These are phyloP conservation scores for Phyllostomus discolor DNA, from an alignment of 2,113 vertebrate species.

Conservation along the genomic window DNA sequence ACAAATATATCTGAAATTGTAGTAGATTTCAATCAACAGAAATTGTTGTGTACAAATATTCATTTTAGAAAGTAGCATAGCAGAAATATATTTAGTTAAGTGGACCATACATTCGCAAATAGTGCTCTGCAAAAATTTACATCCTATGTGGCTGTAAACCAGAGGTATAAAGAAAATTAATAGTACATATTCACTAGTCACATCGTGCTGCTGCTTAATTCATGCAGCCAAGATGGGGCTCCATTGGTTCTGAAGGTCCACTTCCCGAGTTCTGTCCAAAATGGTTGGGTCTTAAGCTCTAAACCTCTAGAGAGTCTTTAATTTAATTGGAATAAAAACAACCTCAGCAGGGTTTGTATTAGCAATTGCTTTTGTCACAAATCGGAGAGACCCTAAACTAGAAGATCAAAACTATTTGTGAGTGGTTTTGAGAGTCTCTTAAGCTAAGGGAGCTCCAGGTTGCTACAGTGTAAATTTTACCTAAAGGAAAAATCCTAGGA, in stretches of 20 bases:
- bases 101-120: neutral
- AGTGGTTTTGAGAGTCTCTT: neutral
- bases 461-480: conserved; percentile 32
- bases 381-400: neutral
- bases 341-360: neutral
- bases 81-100: neutral
- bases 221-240: neutral
- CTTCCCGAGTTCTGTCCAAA: neutral
- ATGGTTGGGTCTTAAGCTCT: neutral
- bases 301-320: conserved; percentile 32
- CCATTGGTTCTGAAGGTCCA: neutral
- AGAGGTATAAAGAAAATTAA: neutral
- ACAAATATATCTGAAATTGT: neutral
- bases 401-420: conserved; percentile 15
- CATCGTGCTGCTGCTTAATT: neutral
- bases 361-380: neutral
- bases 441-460: neutral
- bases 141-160: neutral
- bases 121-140: neutral
- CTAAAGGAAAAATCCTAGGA: conserved; percentile 46
- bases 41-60: neutral
- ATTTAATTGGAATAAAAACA: conserved; percentile 33
- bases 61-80: neutral
- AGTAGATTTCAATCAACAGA: neutral
- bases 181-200: neutral